phyloP scores from a whole-genome alignment of 2,888 invertebrate species.

The Beris morrisii region DNA sequence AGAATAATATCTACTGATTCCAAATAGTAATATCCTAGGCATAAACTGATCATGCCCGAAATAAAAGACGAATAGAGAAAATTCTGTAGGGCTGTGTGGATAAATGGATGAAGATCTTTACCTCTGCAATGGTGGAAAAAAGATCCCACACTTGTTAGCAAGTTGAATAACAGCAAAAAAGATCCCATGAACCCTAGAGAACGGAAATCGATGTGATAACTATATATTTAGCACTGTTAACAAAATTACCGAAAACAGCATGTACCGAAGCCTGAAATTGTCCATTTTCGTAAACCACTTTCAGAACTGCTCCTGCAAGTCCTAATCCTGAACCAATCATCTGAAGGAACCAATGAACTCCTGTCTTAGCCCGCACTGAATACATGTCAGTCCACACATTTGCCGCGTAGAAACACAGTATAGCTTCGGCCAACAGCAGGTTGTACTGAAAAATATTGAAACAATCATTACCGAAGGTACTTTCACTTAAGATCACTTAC shows the following conservation, averaged over 20 bases:
- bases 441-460: constrained; percentile 45
- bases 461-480: not conserved
- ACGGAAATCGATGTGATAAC: not conserved
- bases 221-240: constrained; percentile 17
- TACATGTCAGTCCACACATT: constrained; percentile 46
- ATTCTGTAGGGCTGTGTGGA: constrained; percentile 21
- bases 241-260: constrained; percentile 46
- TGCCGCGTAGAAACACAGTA: constrained; percentile 53
- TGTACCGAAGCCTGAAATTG: constrained; percentile 51
- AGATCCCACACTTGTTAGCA: constrained; percentile 12
- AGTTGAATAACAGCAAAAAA: constrained; percentile 18
- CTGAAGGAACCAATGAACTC: constrained; percentile 48
- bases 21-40: constrained; percentile 23
- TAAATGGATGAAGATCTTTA: constrained; percentile 16
- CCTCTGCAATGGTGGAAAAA: constrained; percentile 19
- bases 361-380: constrained; percentile 9
- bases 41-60: constrained; percentile 15
- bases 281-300: constrained; percentile 45
- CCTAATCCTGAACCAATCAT: constrained; percentile 50
- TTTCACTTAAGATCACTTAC: constrained; percentile 41
- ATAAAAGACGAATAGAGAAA: constrained; percentile 18
- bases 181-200: constrained; percentile 20
- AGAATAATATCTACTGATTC: constrained; percentile 11
- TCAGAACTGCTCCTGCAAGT: constrained; percentile 47
- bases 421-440: constrained; percentile 50